Evolutionary conservation across 2,797 vertebrate genomes (phyloP), one percentile per base, ranked within the genome.

Genomic region (Periophthalmus magnuspinnatus): DNA sequence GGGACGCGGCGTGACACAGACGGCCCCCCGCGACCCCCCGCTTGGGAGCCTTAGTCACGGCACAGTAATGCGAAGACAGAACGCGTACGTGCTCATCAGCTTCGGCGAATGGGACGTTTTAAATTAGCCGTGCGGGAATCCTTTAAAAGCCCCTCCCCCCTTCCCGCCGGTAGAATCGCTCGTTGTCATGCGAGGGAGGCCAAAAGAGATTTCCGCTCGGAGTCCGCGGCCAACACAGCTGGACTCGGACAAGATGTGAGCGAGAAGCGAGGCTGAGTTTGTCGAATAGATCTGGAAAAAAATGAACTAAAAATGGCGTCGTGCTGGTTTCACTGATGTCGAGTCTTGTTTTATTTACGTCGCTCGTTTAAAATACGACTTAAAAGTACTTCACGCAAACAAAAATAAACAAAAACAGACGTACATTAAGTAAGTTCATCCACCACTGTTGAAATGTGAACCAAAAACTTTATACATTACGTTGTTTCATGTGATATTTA

Each of bases 161-260:
- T n/a, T n/a, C n/a, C n/a, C n/a, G n/a, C n/a, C 1, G 0, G 4
- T 57, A 63, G 13, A 8, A 59, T 2, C 32, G 58, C 48, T 61
- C 58, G 32, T 52, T 75, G 72, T 78, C 60, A 65, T 69, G 50
- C 47, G 11, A 48, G 16, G 32, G 45, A 64, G 6, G 48, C 14
- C 50, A 36, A 57, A 50, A 6, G 60, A 69, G 65, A 67, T 72
- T 55, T 66, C 54, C 19, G 65, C 57, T 69, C 47, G 55, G 50
- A 66, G 36, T 67, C 28, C 24, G 52, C 66, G 67, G 55, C 55
- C 59, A 72, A 75, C 72, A 77, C 74, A 79, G 78, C 78, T 79
- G 80, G n/a, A 59, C 45, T 54, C 47, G 19, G 24, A 47, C 6
- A 54, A 10, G 61, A 71, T 45, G 45, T 59, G 55, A 65, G 19